Evolutionary conservation across 2,113 vertebrate genomes (phyloP), one percentile per base, ranked within the genome.

Genomic region (Lates calcarifer): DNA sequence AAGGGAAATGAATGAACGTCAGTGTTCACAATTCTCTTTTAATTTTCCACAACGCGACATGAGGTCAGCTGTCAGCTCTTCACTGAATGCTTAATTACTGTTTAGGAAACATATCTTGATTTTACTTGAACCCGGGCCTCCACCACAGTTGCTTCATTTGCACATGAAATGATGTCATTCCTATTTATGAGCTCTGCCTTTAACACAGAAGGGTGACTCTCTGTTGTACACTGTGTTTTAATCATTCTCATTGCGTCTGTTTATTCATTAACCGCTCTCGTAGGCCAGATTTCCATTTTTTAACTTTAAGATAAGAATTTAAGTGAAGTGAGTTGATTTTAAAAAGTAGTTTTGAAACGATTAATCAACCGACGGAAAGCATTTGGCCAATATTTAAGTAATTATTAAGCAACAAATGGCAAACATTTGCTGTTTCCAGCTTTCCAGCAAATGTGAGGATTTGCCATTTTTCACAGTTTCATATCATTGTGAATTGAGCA

Each of bases 61-160:
- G 60, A 74, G 55, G 41, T 85, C 74, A 85, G 61, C 79, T 75
- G 57, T 74, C 58, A 35, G 0, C 63, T 77, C 22, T 22, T 51
- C 56, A 12, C 65, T 33, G 20, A 58, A 53, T 13, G 61, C 47
- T 73, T 55, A 57, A 73, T 80, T 64, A 43, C 2, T 63, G 20
- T 58, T 62, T 37, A 39, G 45, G 17, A 49, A 65, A 56, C 26
- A 58, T 28, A 37, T 72, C 41, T 29, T 14, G 37, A 60, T 71
- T 58, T 8, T 13, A 18, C 26, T 61, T 45, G 33, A 47, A 24
- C 3, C 26, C 0, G 0, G 12, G 63, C 37, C 20, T 47, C 53
- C 51, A 11, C 35, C 20, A 4, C n/a, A 18, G 6, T 37, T 74
- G 29, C 60, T 57, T 47, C 14, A 35, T 74, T 13, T 51, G 39